phyloP scores from a whole-genome alignment of 1,140 invertebrate genomes.

The Apolygus lucorum region DNA sequence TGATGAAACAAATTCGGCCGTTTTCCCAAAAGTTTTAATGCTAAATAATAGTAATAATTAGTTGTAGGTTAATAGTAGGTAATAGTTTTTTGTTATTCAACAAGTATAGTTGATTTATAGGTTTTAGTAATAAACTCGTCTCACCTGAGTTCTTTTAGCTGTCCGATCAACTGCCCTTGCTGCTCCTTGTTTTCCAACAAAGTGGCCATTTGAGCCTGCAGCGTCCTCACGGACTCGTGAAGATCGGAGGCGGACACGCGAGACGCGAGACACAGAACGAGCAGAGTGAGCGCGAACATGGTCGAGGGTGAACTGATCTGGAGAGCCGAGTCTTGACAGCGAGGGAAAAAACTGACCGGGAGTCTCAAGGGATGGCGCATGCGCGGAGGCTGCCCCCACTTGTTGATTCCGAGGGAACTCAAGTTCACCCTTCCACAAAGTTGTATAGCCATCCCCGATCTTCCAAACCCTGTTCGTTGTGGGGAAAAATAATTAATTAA shows the following conservation, averaged over 20 bases:
- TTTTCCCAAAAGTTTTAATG: too few relatives aligned
- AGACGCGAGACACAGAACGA: slow-evolving; percentile 1
- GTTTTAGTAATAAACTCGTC: background rate
- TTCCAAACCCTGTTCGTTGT: too few relatives aligned
- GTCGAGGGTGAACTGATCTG: background rate
- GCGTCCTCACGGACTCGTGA: slow-evolving; percentile 7
- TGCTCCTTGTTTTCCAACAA: slow-evolving; percentile 1
- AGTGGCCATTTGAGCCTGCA: background rate
- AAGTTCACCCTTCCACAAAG: too few relatives aligned
- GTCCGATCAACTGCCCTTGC: slow-evolving; percentile 1
- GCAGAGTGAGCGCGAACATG: background rate
- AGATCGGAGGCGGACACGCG: background rate
- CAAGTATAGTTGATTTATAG: too few relatives aligned
- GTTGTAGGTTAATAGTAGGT: too few relatives aligned
- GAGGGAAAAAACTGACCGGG: too few relatives aligned
- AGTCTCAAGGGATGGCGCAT: background rate
- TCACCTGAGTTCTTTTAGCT: background rate
- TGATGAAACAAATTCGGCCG: too few relatives aligned
- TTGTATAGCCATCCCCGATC: too few relatives aligned
- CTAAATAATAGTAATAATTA: too few relatives aligned
- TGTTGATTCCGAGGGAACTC: background rate
- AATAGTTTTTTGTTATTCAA: too few relatives aligned
- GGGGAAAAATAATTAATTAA: too few relatives aligned
- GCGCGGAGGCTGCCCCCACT: background rate
- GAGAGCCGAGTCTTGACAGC: too few relatives aligned